Conservation (phyloP, 1,140 invertebrate species). For the Melitaea cinxia region DNA sequence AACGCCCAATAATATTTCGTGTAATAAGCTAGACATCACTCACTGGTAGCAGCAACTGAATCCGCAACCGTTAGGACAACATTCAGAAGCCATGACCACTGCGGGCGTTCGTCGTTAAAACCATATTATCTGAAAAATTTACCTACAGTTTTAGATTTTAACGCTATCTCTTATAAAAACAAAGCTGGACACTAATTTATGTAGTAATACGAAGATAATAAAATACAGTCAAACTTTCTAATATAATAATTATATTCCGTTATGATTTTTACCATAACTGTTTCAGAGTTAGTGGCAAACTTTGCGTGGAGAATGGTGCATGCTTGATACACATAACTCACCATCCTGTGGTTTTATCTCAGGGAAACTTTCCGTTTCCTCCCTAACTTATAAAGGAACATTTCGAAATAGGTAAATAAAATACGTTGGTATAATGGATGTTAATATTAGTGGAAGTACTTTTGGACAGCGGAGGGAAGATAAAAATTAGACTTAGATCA, state of each 20-base stretch:
- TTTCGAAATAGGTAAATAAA: not conserved
- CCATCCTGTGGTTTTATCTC: constrained; percentile 5
- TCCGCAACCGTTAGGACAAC: too few relatives aligned
- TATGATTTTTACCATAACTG: not conserved
- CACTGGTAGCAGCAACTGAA: too few relatives aligned
- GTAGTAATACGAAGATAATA: not conserved
- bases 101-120: too few relatives aligned
- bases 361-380: not conserved
- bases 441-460: not conserved
- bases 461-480: not conserved
- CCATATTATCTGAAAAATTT: too few relatives aligned
- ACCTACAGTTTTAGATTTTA: too few relatives aligned
- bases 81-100: too few relatives aligned
- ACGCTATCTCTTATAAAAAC: not conserved
- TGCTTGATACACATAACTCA: constrained; percentile 7
- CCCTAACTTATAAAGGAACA: not conserved
- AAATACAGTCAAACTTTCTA: too few relatives aligned
- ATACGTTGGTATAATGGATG: not conserved
- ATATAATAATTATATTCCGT: not conserved
- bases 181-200: not conserved
- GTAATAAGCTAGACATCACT: too few relatives aligned
- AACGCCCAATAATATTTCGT: too few relatives aligned
- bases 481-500: too few relatives aligned
- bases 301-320: constrained; percentile 9
- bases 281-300: not conserved